Evolutionary conservation across 2,888 invertebrate species (phyloP).

Genomic region (Trissoscelio sp.): DNA sequence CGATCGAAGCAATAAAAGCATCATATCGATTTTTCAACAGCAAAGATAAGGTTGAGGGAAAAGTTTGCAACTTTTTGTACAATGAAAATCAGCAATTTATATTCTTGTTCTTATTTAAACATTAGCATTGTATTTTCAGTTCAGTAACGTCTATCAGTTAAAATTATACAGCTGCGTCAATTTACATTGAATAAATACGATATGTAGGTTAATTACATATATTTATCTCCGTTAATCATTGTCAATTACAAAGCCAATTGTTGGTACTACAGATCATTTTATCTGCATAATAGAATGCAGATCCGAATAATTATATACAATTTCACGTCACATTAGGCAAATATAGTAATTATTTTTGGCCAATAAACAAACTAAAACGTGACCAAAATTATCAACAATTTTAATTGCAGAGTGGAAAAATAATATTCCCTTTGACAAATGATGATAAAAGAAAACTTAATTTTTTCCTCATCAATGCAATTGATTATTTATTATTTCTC

Average conservation of each 20-base stretch:
- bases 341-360: too few species aligned
- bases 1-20: conserved; percentile 1
- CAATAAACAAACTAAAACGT: too few species aligned
- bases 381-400: too few species aligned
- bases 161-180: neutral
- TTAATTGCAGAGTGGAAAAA: too few species aligned
- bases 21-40: neutral
- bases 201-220: conserved; percentile 9
- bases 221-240: conserved; percentile 10
- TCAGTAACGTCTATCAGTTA: neutral
- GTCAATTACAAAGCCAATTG: conserved; percentile 1
- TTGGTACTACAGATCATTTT: neutral
- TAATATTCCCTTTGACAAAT: too few species aligned
- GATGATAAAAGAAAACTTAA: too few species aligned
- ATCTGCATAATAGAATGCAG: neutral
- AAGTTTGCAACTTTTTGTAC: neutral
- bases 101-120: neutral
- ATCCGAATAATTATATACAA: neutral
- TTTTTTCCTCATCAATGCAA: too few species aligned
- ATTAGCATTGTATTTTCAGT: neutral
- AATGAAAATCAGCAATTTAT: neutral
- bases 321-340: conserved; percentile 10
- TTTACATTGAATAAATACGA: conserved; percentile 3
- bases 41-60: neutral
- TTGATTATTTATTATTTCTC: too few species aligned